These are phyloP conservation scores for Euura saliciscinereae DNA, from an alignment of 1,140 invertebrate genomes.

Conservation along the genomic window DNA sequence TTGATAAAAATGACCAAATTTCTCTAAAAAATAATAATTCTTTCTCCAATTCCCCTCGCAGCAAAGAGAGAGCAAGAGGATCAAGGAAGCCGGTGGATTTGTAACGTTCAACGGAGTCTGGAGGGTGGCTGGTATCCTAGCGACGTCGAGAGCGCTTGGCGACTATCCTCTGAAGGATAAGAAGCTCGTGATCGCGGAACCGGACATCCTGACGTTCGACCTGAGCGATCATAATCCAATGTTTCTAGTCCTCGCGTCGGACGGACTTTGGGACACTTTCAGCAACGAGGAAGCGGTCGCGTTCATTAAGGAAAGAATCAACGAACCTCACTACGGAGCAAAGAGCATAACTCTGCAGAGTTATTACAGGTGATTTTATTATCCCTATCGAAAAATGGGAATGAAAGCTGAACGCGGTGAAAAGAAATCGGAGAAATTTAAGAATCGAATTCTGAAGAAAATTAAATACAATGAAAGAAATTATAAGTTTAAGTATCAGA, in stretches of 20 bases:
- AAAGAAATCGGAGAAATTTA: constrained; percentile 10
- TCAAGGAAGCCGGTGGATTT: constrained; percentile 91
- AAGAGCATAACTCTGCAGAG: constrained; percentile 89
- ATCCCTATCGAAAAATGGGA: background rate
- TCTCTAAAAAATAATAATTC: constrained; percentile 12
- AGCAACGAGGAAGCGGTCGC: constrained; percentile 92
- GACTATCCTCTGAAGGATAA: constrained; percentile 95
- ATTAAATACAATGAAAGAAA: constrained; percentile 5
- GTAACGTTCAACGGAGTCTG: constrained; percentile 96
- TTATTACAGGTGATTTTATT: constrained; percentile 67
- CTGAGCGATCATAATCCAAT: constrained; percentile 81
- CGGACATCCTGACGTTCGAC: constrained; percentile 95
- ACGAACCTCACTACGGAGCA: constrained; percentile 87
- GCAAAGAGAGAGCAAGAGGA: constrained; percentile 84
- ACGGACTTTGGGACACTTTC: constrained; percentile 96
- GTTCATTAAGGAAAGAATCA: constrained; percentile 81
- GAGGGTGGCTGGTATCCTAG: constrained; percentile 94
- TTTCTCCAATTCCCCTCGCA: constrained; percentile 47
- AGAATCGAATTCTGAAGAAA: constrained; percentile 6
- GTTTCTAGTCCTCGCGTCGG: constrained; percentile 91
- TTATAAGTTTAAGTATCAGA: constrained; percentile 7
- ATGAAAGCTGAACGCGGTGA: constrained; percentile 9
- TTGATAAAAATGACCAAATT: background rate
- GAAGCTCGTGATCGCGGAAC: constrained; percentile 92
- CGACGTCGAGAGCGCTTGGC: constrained; percentile 91